Base-by-base conservation (phyloP, 2,113 vertebrate species). In the Osmerus eperlanus region DNA sequence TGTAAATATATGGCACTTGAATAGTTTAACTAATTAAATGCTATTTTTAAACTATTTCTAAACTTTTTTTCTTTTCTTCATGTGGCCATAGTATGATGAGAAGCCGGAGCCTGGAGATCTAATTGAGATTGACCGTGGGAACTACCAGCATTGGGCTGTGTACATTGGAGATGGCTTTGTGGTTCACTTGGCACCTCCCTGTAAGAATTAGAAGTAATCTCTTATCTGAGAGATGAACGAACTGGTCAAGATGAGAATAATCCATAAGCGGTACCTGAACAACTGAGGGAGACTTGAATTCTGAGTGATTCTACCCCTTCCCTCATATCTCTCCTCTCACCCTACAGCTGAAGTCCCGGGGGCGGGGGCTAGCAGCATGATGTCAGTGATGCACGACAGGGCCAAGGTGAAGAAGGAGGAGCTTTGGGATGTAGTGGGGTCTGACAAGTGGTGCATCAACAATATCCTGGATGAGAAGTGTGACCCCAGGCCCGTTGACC, bases 61-160 rank as follows among this genome's bases (percentile, higher is more conserved):
- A 28, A 28, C 25, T 28, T 28, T 58, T 68, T 53, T 55, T 12
- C 25, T 62, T 8, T 51, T 15, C 2, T 75, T 2, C 11, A 53
- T 52, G 0, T 74, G 15, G 60, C 58, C 29, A 13, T 72, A 91
- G 88, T 85, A 82, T 73, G 85, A 91, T 0, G 32, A 79, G 67
- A 91, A 92, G 65, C 93, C 92, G 21, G 75, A 93, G n/a, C 83
- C 41, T 4, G 93, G 94, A 18, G 94, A 95, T 82, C 73, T 95
- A 81, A 95, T 96, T 1, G 95, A 96, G 82, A 93, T 96, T 74
- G 90, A 87, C 72, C 88, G 94, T 36, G 81, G 85, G 16, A 15
- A 75, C 4, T 96, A 95, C 75, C 88, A 91, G 51, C 95, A 96
- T 83, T 97, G 95, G 95, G 95, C 89, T 6, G 68, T 96, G 59